Conservation (phyloP, 2,113 vertebrate genomes). For the Lepus timidus region DNA sequence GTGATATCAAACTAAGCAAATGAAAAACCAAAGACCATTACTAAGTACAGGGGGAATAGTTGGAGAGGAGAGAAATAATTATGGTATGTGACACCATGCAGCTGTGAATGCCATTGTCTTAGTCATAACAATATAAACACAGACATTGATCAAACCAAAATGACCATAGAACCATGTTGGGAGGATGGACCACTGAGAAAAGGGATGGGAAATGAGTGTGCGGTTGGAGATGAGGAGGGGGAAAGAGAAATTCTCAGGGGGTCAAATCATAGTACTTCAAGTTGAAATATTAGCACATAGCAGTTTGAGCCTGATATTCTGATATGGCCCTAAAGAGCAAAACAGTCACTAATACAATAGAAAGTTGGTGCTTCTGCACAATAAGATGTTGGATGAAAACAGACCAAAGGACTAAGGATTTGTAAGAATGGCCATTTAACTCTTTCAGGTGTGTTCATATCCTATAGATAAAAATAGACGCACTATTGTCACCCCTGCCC, state of each 20-base stretch:
- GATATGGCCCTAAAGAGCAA: not conserved
- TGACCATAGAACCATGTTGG: too few relatives aligned
- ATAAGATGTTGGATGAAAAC: not conserved
- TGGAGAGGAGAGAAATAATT: not conserved
- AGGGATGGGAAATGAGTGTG: not conserved
- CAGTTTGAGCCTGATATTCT: not conserved
- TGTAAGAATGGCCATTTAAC: not conserved
- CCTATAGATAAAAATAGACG: not conserved
- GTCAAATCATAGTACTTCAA: not conserved
- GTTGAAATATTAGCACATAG: not conserved
- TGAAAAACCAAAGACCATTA: not conserved
- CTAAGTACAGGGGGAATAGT: not conserved
- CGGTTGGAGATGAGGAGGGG: too few relatives aligned
- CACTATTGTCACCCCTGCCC: not conserved
- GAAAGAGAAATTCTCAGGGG: not conserved
- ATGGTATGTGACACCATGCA: not conserved
- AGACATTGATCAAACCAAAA: not conserved
- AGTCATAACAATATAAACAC: not conserved
- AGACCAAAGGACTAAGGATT: not conserved
- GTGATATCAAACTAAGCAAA: not conserved
- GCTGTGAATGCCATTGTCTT: not conserved
- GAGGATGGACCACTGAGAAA: not conserved
- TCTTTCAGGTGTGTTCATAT: not conserved
- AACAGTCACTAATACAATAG: not conserved
- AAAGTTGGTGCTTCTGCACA: not conserved